Percentiles rank a stretch among this genome's conserved stretches.
phyloP scores from a whole-genome alignment of 2,113 vertebrate species.

The Ceuthmochares aereus region DNA sequence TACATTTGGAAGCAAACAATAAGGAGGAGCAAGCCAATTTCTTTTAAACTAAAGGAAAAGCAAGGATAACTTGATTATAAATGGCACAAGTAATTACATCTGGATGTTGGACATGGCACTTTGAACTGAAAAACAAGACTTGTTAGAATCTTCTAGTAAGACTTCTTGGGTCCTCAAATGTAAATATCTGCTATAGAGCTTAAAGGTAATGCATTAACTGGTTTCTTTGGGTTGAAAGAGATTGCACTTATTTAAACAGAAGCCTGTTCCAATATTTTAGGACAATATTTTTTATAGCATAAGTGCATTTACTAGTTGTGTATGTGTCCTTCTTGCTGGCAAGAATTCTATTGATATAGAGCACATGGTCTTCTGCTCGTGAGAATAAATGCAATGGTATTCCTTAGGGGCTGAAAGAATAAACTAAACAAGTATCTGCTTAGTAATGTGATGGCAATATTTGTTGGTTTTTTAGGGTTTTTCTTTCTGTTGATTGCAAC shows the following conservation, averaged over 20 bases:
- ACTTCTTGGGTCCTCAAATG: fast-evolving
- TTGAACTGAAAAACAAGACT: neutral
- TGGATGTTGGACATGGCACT: neutral
- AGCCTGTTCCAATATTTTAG: neutral
- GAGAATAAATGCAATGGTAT: neutral
- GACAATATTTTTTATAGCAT: neutral
- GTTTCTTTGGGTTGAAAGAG: neutral
- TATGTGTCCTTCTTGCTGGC: neutral
- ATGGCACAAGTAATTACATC: neutral
- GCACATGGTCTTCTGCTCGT: neutral
- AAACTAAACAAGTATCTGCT: neutral
- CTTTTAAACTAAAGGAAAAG: neutral
- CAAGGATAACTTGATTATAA: neutral
- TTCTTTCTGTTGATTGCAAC: neutral
- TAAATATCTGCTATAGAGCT: neutral
- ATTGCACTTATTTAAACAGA: neutral
- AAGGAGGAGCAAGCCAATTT: neutral
- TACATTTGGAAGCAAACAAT: neutral
- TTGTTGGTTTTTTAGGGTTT: neutral
- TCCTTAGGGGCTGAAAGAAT: neutral
- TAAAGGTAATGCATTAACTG: neutral
- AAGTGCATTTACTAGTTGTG: neutral
- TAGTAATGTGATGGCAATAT: neutral
- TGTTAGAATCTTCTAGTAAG: neutral
- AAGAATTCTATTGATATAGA: neutral